These are phyloP conservation scores for Drosophila parthenogenetica DNA, from an alignment of 2,888 invertebrate genomes.

Conservation along the genomic window DNA sequence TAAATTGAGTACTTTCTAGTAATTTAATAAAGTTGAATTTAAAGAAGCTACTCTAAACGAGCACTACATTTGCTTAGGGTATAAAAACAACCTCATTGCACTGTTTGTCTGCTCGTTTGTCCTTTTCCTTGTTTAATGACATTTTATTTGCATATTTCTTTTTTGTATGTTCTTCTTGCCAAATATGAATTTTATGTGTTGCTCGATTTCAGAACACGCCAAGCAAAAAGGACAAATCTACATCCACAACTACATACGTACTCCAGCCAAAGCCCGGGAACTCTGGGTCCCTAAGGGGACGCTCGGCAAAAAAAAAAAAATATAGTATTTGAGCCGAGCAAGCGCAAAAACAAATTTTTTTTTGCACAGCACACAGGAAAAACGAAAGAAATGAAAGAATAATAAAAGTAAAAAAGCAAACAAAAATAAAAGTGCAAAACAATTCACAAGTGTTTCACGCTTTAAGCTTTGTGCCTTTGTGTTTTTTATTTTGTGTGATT, in stretches of 20 bases:
- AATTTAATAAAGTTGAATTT: conserved; percentile 1
- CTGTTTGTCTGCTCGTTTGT: conserved; percentile 48
- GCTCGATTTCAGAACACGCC: conserved; percentile 61
- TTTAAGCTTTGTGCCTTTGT: conserved; percentile 72
- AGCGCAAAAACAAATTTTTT: conserved; percentile 59
- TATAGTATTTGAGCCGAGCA: conserved; percentile 39
- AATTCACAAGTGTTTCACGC: conserved; percentile 79
- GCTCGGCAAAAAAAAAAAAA: conserved; percentile 31
- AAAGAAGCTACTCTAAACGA: not conserved
- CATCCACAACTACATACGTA: conserved; percentile 14
- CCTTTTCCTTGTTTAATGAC: conserved; percentile 74
- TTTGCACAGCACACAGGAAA: conserved; percentile 7
- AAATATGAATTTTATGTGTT: conserved; percentile 69
- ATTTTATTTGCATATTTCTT: conserved; percentile 72
- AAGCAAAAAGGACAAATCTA: conserved; percentile 42
- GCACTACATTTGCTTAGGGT: not conserved
- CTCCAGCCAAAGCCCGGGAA: conserved; percentile 11
- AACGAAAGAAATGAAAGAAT: conserved; percentile 17
- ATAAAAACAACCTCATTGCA: conserved; percentile 8
- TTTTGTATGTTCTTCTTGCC: conserved; percentile 56
- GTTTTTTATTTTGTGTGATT: conserved; percentile 52
- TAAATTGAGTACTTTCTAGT: no score
- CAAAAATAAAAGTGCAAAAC: conserved; percentile 66
- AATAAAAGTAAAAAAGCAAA: conserved; percentile 17
- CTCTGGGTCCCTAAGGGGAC: conserved; percentile 34